phyloP scores from a whole-genome alignment of 2,797 vertebrate species.

The Hydrolagus colliei region DNA sequence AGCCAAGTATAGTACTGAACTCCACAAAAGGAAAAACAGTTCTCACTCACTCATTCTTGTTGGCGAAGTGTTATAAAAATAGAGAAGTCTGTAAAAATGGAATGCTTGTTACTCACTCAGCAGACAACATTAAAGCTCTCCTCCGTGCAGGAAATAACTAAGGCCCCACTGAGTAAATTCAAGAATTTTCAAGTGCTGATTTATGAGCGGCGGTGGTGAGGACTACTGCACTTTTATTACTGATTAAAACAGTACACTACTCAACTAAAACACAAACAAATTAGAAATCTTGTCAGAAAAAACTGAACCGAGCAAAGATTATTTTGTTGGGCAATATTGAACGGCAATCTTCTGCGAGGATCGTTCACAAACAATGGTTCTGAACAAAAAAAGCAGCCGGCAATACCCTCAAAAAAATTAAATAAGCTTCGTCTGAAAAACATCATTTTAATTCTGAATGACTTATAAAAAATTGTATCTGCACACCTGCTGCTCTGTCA shows the following conservation, averaged over 20 bases:
- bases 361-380: no score
- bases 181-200: slow-evolving; percentile 28
- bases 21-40: slow-evolving; percentile 18
- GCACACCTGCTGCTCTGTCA: slow-evolving; percentile 63
- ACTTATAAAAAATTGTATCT: slow-evolving; percentile 9
- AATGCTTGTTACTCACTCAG: slow-evolving; percentile 3
- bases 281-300: no score
- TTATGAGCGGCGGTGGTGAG: neutral
- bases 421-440: slow-evolving; percentile 1
- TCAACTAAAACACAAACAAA: neutral
- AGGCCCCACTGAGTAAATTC: neutral
- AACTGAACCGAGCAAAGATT: neutral
- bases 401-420: neutral
- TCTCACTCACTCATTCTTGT: neutral
- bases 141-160: slow-evolving; percentile 27
- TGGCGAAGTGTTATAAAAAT: neutral
- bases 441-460: neutral
- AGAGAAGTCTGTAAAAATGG: slow-evolving; percentile 24
- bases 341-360: neutral
- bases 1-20: neutral
- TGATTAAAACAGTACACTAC: neutral
- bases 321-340: neutral
- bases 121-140: slow-evolving; percentile 21
- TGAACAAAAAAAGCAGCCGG: neutral
- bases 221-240: slow-evolving; percentile 18